Evolutionary conservation across 53 echinoderm and acorn worm genomes (phyloP).

Genomic region (Stichopus horrens): DNA sequence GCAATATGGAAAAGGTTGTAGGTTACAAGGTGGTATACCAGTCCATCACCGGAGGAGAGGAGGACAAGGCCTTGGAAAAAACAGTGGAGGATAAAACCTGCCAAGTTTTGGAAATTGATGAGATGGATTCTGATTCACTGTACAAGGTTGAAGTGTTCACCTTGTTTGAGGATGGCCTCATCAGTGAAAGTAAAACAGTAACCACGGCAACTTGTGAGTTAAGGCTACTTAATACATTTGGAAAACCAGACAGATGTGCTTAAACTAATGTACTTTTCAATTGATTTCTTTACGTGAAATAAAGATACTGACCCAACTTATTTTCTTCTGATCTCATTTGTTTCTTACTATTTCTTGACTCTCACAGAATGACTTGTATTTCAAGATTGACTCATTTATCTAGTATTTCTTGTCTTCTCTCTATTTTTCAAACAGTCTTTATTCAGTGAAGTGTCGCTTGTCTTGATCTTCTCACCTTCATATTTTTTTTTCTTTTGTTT

Average conservation of each 20-base stretch:
- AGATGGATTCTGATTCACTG: background rate
- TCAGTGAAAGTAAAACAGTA: background rate
- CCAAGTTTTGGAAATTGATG: background rate
- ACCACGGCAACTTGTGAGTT: background rate
- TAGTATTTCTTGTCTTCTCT: no score
- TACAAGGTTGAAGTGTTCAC: slow-evolving; percentile 20
- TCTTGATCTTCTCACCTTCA: no score
- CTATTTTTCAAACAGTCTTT: no score
- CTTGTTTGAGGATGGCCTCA: slow-evolving; percentile 7
- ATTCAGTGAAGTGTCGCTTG: no score
- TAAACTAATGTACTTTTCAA: background rate
- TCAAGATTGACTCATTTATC: no score
- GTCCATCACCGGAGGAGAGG: background rate
- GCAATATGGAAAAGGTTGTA: background rate
- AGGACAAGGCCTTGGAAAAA: background rate
- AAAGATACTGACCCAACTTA: background rate
- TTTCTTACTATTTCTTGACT: background rate
- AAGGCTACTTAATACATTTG: background rate
- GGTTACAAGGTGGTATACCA: slow-evolving; percentile 39
- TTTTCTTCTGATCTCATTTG: background rate
- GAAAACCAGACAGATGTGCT: background rate
- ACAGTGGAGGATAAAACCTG: background rate
- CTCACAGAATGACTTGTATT: no score
- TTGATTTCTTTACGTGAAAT: background rate
- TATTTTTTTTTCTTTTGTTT: no score